These are phyloP conservation scores for Physella acuta DNA, from an alignment of 1,140 invertebrate genomes.

Conservation along the genomic window DNA sequence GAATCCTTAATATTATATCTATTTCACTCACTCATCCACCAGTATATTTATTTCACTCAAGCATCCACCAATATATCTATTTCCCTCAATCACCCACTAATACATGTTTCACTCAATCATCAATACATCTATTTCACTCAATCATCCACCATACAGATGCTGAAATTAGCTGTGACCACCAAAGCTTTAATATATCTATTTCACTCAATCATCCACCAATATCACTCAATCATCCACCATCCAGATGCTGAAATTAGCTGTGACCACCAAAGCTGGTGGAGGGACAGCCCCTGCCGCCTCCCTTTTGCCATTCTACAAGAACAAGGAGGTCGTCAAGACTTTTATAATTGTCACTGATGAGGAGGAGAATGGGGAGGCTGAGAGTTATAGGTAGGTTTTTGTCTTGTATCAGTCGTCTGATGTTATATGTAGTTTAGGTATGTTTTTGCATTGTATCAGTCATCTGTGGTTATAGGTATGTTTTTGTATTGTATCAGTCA, in stretches of 20 bases:
- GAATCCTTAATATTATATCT: too few species aligned
- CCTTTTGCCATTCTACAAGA: conserved; percentile 51
- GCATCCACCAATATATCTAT: too few species aligned
- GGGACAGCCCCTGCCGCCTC: conserved; percentile 52
- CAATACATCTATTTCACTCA: too few species aligned
- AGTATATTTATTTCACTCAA: too few species aligned
- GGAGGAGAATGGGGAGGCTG: conserved; percentile 47
- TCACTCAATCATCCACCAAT: too few species aligned
- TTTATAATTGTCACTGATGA: conserved; percentile 59
- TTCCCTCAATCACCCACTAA: too few species aligned
- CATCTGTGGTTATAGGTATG: neutral
- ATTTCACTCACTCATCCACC: too few species aligned
- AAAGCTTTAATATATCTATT: too few species aligned
- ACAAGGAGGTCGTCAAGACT: conserved; percentile 53
- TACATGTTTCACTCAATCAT: too few species aligned
- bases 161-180: too few species aligned
- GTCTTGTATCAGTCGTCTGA: neutral
- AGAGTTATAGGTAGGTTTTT: conserved; percentile 28
- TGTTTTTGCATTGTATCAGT: neutral
- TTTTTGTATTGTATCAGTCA: neutral
- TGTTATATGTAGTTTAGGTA: too few species aligned
- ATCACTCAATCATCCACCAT: neutral
- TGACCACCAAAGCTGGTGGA: conserved; percentile 46
- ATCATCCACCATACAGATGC: conserved; percentile 47
- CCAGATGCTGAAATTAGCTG: conserved; percentile 51